phyloP scores from a whole-genome alignment of 2,113 vertebrate genomes.

The Aptenodytes patagonicus region DNA sequence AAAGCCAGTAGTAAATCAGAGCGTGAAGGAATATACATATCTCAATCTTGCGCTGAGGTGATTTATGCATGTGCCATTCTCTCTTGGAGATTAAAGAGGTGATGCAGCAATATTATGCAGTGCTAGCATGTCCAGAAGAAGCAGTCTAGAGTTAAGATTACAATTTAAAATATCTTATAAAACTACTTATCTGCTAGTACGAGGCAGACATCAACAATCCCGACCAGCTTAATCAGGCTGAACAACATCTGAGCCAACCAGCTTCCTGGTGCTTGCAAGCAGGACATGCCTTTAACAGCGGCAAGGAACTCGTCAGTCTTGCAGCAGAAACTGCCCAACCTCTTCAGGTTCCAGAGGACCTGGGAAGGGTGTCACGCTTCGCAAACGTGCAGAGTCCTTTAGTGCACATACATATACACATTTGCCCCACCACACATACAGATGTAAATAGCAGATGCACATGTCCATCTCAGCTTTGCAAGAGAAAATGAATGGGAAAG shows the following conservation, averaged over 20 bases:
- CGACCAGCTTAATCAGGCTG: neutral
- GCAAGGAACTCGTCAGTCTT: neutral
- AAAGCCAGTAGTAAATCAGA: neutral
- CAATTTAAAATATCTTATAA: neutral
- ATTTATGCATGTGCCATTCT: neutral
- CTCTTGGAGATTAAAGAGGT: neutral
- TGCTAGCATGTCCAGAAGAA: neutral
- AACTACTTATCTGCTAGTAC: slow-evolving; percentile 15
- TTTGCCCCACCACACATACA: neutral
- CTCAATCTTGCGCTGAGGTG: neutral
- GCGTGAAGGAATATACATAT: accelerated
- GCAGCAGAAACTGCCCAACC: neutral
- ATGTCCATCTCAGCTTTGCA: neutral
- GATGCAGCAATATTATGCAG: neutral
- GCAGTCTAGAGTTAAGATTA: neutral
- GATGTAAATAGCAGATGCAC: neutral
- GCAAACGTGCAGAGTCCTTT: neutral
- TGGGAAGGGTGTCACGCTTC: neutral
- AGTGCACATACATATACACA: neutral
- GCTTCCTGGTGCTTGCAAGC: neutral
- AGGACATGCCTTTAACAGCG: neutral
- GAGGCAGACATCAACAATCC: slow-evolving; percentile 13
- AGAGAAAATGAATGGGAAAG: neutral
- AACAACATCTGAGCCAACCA: slow-evolving; percentile 6
- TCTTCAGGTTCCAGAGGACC: slow-evolving; percentile 4